These are phyloP conservation scores for Archaeoteleia sp. DNA, from an alignment of 2,888 invertebrate species.

Conservation along the genomic window DNA sequence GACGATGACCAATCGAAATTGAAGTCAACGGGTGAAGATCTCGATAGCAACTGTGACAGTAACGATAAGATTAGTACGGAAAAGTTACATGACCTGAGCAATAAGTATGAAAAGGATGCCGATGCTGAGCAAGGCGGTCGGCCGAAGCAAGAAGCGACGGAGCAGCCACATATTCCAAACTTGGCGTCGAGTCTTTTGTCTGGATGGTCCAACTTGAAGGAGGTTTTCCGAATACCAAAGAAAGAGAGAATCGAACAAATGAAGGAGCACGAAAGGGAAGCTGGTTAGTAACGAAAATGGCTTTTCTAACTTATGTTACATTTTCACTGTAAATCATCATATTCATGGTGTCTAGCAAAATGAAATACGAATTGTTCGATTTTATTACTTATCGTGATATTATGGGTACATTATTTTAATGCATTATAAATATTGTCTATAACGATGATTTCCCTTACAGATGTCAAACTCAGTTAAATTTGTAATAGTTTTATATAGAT, in stretches of 20 bases:
- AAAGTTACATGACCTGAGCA: conserved; percentile 46
- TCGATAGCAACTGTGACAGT: conserved; percentile 60
- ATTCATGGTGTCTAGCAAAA: no score
- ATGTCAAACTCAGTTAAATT: no score
- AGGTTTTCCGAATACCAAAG: conserved; percentile 93
- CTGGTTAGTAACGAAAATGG: conserved; percentile 76
- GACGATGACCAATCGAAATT: conserved; percentile 66
- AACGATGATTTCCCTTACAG: no score
- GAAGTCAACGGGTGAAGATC: conserved; percentile 57
- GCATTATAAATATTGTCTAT: background rate
- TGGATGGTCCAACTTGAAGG: conserved; percentile 85
- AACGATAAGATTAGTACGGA: conserved; percentile 59
- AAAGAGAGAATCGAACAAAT: conserved; percentile 95
- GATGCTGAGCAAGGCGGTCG: conserved; percentile 41
- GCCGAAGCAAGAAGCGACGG: conserved; percentile 58
- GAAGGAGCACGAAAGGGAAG: conserved; percentile 95
- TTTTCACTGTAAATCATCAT: no score
- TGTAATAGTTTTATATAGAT: no score
- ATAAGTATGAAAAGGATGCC: conserved; percentile 56
- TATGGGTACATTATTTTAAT: no score
- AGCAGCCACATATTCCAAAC: conserved; percentile 71
- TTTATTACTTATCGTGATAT: no score
- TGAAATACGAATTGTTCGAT: no score
- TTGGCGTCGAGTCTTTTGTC: conserved; percentile 81
- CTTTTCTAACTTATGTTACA: background rate